Evolutionary conservation across 2,113 vertebrate species (phyloP), one percentile per base, ranked within the genome.

Genomic region (Nibea coibor): DNA sequence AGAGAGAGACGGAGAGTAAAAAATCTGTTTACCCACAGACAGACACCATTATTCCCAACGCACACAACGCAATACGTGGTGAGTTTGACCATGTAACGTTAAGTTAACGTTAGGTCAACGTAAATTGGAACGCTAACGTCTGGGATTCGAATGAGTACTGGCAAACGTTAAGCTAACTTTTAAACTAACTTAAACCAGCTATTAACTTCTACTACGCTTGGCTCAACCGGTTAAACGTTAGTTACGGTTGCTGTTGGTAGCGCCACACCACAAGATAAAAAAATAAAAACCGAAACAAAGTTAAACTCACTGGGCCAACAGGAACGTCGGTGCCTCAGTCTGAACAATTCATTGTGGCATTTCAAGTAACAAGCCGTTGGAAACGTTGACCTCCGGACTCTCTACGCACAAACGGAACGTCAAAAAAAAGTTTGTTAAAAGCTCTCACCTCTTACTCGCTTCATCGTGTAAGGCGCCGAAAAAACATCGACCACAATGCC

Each of bases 371-470:
- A 63, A 77, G 67, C 57, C 54, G 72, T 42, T 54, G 57, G 16
- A 82, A 87, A 75, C 3, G n/a, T 66, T 47, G 43, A 70, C 62
- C 19, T 16, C 0, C 15, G 28, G 43, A 1, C 7, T 35, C 28
- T 65, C 39, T 0, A 6, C 54, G 15, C 63, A 51, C 72, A 56
- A 61, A 81, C 16, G 53, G 26, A 12, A 39, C 35, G 35, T 39
- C 35, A 39, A 39, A 39, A 70, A 78, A 26, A 67, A 87, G 77
- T 74, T 81, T 9, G 2, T 0, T 0, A 8, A 8, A 19, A 11
- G 3, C 31, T 50, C 92, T 94, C 83, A 93, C 93, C 94, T 90
- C 67, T 31, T 10, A 59, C 71, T 72, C 47, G 64, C 71, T 85
- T 72, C 88, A 87, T 89, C 72, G 87, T 87, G 65, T 62, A 45